Percentiles rank a stretch among this genome's conserved stretches.
Evolutionary conservation across 2,888 invertebrate genomes (phyloP).

Genomic region (Cryptus armator): DNA sequence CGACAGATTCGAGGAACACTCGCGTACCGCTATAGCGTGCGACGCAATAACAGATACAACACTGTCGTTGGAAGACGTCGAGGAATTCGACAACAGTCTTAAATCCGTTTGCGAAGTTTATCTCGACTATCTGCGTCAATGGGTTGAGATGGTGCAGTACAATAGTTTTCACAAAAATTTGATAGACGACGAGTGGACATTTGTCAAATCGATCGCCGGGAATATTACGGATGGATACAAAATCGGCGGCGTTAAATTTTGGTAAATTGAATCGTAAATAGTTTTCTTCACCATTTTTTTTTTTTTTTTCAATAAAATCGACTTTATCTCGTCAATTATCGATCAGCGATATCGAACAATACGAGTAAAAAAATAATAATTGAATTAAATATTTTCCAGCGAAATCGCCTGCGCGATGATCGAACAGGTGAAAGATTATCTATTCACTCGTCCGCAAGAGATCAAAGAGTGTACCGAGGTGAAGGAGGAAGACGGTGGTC

Average conservation of each 20-base stretch:
- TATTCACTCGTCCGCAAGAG: slow-evolving; percentile 83
- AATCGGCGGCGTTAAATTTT: slow-evolving; percentile 92
- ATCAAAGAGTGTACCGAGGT: slow-evolving; percentile 76
- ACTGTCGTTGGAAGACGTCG: slow-evolving; percentile 86
- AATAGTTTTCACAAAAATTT: slow-evolving; percentile 90
- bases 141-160: slow-evolving; percentile 90
- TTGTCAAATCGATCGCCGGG: slow-evolving; percentile 92
- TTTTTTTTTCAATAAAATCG: too few species aligned
- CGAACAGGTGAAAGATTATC: slow-evolving; percentile 86
- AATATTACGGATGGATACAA: slow-evolving; percentile 91
- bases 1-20: slow-evolving; percentile 90
- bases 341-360: neutral
- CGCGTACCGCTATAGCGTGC: slow-evolving; percentile 87
- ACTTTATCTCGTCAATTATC: neutral
- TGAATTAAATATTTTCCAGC: slow-evolving; percentile 78
- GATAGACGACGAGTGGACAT: slow-evolving; percentile 95
- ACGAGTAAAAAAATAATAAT: neutral
- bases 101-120: slow-evolving; percentile 93
- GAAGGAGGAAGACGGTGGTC: slow-evolving; percentile 62
- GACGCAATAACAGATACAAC: slow-evolving; percentile 83
- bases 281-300: neutral
- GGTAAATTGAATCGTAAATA: slow-evolving; percentile 85
- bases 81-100: slow-evolving; percentile 92
- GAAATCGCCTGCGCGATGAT: slow-evolving; percentile 86
- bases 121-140: slow-evolving; percentile 93